A percentile compares a stretch with the other conserved stretches of the same genome.
Conservation (phyloP, 2,888 invertebrate genomes). For the Tryphoninae sp. region DNA sequence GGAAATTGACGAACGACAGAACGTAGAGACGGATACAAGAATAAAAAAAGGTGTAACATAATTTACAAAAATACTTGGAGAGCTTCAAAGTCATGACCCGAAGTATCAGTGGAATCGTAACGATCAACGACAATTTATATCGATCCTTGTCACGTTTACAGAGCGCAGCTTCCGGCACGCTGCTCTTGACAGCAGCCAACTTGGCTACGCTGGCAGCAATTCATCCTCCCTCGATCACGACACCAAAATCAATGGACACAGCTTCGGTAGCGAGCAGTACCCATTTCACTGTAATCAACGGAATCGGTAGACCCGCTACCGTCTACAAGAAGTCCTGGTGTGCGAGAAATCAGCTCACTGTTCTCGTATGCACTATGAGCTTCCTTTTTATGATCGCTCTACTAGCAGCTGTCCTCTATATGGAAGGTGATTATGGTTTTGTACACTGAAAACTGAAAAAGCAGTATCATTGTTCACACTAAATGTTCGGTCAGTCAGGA, state of each 20-base stretch:
- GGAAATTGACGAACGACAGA: too few relatives aligned
- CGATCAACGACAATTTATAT: slow-evolving; percentile 2
- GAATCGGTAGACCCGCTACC: slow-evolving; percentile 86
- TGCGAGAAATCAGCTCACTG: slow-evolving; percentile 91
- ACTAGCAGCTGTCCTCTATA: slow-evolving; percentile 90
- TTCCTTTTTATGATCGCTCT: slow-evolving; percentile 91
- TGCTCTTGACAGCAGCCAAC: slow-evolving; percentile 91
- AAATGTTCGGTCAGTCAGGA: too few relatives aligned
- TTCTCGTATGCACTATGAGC: slow-evolving; percentile 92
- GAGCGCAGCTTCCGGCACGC: slow-evolving; percentile 92
- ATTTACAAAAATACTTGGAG: too few relatives aligned
- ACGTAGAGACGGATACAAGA: too few relatives aligned
- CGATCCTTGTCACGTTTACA: slow-evolving; percentile 79
- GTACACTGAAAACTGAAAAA: neutral
- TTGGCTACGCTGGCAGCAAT: slow-evolving; percentile 81
- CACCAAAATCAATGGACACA: slow-evolving; percentile 85
- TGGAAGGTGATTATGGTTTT: slow-evolving; percentile 88
- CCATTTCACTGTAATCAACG: slow-evolving; percentile 93
- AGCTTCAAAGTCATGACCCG: too few relatives aligned
- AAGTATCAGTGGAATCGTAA: neutral
- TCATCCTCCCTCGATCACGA: slow-evolving; percentile 81
- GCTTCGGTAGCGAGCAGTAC: slow-evolving; percentile 92
- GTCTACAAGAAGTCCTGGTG: slow-evolving; percentile 86
- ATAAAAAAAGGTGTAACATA: too few relatives aligned
- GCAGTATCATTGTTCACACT: neutral